Evolutionary conservation across 2,888 invertebrate species (phyloP).

Genomic region (Micoletzkya japonica): DNA sequence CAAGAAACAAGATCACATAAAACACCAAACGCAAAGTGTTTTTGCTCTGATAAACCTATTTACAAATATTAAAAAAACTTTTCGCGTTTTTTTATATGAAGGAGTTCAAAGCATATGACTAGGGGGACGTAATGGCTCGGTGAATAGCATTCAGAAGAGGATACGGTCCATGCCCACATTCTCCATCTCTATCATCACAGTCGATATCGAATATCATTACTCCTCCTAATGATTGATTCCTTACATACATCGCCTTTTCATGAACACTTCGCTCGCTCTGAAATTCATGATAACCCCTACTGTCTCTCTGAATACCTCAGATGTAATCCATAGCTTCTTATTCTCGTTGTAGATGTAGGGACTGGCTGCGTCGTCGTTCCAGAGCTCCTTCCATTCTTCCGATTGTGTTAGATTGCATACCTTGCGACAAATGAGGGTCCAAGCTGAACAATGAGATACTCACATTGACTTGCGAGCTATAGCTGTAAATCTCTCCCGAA

Average conservation of each 20-base stretch:
- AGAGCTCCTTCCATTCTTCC: slow-evolving; percentile 57
- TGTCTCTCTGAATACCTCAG: not conserved
- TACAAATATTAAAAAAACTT: no score
- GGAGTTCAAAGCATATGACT: no score
- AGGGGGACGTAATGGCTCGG: no score
- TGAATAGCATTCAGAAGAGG: no score
- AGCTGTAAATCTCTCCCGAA: slow-evolving; percentile 6
- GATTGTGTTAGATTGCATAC: slow-evolving; percentile 5
- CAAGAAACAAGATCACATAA: no score
- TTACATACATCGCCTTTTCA: slow-evolving; percentile 13
- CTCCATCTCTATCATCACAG: no score
- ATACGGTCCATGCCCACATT: no score
- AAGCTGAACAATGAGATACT: not conserved
- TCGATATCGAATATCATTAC: no score
- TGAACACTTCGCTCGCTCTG: slow-evolving; percentile 12
- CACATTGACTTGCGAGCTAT: not conserved
- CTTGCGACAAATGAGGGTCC: not conserved
- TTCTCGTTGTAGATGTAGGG: slow-evolving; percentile 70
- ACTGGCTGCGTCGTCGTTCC: slow-evolving; percentile 76
- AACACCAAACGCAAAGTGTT: no score
- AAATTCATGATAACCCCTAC: not conserved
- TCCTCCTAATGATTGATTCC: slow-evolving; percentile 13
- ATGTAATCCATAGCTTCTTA: slow-evolving; percentile 23
- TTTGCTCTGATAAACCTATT: no score
- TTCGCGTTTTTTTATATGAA: no score